Conservation (phyloP, 1,140 invertebrate species). For the Lethocerus indicus region DNA sequence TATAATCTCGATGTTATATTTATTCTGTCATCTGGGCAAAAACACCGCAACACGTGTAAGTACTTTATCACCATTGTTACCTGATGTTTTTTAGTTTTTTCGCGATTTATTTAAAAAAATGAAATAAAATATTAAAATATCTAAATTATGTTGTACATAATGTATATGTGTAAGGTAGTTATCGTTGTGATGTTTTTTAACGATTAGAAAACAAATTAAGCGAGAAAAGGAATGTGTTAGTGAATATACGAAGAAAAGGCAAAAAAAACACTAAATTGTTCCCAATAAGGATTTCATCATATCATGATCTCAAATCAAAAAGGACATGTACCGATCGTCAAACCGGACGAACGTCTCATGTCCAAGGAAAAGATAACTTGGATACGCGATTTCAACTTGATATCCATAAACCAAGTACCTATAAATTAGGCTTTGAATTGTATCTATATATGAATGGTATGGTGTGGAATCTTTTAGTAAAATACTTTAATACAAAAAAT, state of each 20-base stretch:
- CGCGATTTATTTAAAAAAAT: neutral
- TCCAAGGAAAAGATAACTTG: too few species aligned
- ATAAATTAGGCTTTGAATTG: neutral
- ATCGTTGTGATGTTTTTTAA: slow-evolving; percentile 14
- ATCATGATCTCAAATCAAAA: too few species aligned
- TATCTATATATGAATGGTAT: neutral
- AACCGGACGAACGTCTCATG: too few species aligned
- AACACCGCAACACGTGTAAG: slow-evolving; percentile 10
- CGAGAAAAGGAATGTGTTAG: slow-evolving; percentile 6
- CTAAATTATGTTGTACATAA: slow-evolving; percentile 15
- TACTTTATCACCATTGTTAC: slow-evolving; percentile 13
- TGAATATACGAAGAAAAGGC: neutral
- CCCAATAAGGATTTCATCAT: neutral
- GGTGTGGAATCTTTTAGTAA: neutral
- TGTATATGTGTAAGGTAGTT: slow-evolving; percentile 12
- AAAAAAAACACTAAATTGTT: neutral
- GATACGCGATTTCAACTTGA: too few species aligned
- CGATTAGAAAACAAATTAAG: slow-evolving; percentile 2
- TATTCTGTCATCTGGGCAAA: slow-evolving; percentile 9
- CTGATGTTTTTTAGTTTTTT: slow-evolving; percentile 10
- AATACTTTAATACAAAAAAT: neutral
- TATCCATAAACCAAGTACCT: neutral
- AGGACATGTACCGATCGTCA: too few species aligned
- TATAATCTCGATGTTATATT: slow-evolving; percentile 11
- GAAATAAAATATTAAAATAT: neutral